A percentile compares a stretch with the other conserved stretches of the same genome.
Evolutionary conservation across 1,140 invertebrate genomes (phyloP).

Genomic region (Drosophila obscura): DNA sequence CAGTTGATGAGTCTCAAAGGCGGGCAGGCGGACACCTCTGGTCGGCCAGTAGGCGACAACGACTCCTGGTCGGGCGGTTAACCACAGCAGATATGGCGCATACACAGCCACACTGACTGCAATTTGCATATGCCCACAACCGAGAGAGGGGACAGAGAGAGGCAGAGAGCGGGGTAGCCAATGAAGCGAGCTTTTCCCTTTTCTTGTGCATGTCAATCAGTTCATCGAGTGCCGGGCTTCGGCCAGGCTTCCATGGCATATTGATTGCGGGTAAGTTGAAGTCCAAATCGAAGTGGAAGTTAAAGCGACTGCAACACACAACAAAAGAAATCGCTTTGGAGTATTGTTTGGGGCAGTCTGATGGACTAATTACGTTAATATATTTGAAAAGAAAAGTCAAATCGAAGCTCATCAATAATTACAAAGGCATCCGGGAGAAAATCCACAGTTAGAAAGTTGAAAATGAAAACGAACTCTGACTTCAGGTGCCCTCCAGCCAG

Average conservation of each 20-base stretch:
- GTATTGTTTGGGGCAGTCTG: neutral
- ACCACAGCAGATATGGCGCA: conserved; percentile 38
- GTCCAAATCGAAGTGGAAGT: conserved; percentile 11
- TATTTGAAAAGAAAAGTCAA: conserved; percentile 41
- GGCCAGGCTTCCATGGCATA: conserved; percentile 33
- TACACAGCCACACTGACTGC: conserved; percentile 33
- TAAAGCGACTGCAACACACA: conserved; percentile 1
- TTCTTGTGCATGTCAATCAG: conserved; percentile 59
- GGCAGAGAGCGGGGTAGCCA: neutral
- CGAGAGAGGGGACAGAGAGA: too few relatives aligned
- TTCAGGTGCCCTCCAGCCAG: neutral
- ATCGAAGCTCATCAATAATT: conserved; percentile 58
- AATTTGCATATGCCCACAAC: conserved; percentile 38
- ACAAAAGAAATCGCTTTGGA: neutral
- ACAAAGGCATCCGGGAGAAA: conserved; percentile 6
- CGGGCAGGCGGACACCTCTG: conserved; percentile 24
- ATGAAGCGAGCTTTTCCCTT: conserved; percentile 17
- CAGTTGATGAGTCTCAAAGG: conserved; percentile 24
- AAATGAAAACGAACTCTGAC: conserved; percentile 24
- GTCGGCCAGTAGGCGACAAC: conserved; percentile 14
- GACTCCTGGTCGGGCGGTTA: conserved; percentile 44
- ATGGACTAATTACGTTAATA: conserved; percentile 54
- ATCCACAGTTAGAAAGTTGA: conserved; percentile 17
- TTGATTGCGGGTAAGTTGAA: conserved; percentile 8
- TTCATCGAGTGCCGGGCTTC: conserved; percentile 28